phyloP scores from a whole-genome alignment of 2,797 vertebrate species.

The Odontamblyopus rebecca region DNA sequence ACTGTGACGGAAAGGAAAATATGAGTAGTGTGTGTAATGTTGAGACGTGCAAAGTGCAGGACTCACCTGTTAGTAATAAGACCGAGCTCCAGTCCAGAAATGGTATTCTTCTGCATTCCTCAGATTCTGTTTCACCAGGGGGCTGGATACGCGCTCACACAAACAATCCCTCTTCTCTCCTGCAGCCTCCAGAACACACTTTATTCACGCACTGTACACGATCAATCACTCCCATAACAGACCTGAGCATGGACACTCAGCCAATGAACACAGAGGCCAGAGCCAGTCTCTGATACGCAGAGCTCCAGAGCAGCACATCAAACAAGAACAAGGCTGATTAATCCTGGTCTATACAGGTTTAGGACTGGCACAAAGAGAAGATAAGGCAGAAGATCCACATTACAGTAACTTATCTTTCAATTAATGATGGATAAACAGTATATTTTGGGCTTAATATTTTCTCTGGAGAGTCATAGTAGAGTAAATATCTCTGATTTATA shows the following conservation, averaged over 20 bases:
- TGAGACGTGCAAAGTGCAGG: constrained; percentile 63
- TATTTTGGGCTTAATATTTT: neutral
- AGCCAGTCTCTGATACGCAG: constrained; percentile 39
- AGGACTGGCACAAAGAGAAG: neutral
- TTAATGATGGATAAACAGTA: neutral
- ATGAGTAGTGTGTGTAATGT: constrained; percentile 53
- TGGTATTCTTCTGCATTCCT: constrained; percentile 80
- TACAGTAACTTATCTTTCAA: neutral
- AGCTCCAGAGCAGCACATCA: constrained; percentile 4
- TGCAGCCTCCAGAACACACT: constrained; percentile 32
- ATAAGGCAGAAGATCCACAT: neutral
- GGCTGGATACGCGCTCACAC: constrained; percentile 60
- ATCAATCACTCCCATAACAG: constrained; percentile 61
- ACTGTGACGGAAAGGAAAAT: constrained; percentile 45
- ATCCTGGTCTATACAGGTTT: neutral
- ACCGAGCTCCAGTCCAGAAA: constrained; percentile 68
- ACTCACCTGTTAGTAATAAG: constrained; percentile 86
- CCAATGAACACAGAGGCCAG: constrained; percentile 39
- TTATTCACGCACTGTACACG: constrained; percentile 33
- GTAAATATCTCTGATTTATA: neutral
- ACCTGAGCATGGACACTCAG: constrained; percentile 32
- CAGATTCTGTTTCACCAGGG: constrained; percentile 78
- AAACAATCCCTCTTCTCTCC: constrained; percentile 37
- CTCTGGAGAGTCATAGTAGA: neutral
- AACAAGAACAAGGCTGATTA: neutral